Conservation (phyloP, 2,797 vertebrate species). For the Leuciscus waleckii region DNA sequence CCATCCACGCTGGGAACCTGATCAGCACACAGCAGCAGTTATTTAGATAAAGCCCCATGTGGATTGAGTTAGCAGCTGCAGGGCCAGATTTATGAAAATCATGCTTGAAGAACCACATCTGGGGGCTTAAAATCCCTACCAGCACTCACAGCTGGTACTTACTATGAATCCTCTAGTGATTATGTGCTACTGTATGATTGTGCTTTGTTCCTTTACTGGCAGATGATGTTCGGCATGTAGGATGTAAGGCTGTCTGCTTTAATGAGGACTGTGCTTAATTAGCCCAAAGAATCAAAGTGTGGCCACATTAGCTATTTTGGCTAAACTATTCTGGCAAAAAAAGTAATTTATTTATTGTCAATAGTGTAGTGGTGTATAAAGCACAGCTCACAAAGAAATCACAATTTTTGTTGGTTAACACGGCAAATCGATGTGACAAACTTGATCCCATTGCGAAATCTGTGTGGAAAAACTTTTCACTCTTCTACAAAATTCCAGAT, state of each 20-base stretch:
- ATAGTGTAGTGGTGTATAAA: background rate
- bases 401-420: background rate
- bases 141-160: slow-evolving; percentile 40
- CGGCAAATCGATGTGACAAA: background rate
- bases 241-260: slow-evolving; percentile 11
- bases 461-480: background rate
- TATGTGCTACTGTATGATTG: slow-evolving; percentile 40
- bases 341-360: background rate
- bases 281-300: background rate
- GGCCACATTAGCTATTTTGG: background rate
- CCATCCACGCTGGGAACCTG: slow-evolving; percentile 64
- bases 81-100: slow-evolving; percentile 72
- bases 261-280: slow-evolving; percentile 12
- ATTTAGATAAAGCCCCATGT: slow-evolving; percentile 79
- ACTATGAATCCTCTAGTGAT: slow-evolving; percentile 31
- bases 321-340: background rate
- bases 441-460: background rate
- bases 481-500: background rate
- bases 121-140: slow-evolving; percentile 60
- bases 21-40: slow-evolving; percentile 70
- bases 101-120: slow-evolving; percentile 70
- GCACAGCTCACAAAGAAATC: background rate
- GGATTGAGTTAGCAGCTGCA: slow-evolving; percentile 76
- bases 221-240: background rate
- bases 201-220: slow-evolving; percentile 23